These are phyloP conservation scores for Oscheius sp. DNA, from an alignment of 2,888 invertebrate species.

Conservation along the genomic window DNA sequence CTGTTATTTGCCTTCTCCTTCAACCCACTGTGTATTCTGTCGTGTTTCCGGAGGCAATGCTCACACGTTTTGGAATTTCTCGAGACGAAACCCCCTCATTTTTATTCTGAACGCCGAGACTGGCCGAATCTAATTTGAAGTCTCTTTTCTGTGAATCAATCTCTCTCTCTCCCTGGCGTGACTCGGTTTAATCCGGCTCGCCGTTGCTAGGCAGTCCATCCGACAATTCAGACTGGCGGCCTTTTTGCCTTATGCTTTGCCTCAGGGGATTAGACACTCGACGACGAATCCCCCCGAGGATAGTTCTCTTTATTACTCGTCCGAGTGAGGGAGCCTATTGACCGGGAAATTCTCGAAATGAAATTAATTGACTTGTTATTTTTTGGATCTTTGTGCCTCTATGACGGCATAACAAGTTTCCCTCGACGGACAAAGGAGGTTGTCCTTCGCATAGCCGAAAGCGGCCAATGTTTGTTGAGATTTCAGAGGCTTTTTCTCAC, in stretches of 20 bases:
- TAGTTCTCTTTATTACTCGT: neutral
- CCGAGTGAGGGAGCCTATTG: neutral
- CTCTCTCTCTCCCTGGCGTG: neutral
- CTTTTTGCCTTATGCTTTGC: neutral
- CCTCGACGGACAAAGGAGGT: neutral
- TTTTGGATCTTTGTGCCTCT: neutral
- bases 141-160: neutral
- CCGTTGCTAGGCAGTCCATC: slow-evolving; percentile 11
- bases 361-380: neutral
- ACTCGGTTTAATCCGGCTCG: too few species aligned
- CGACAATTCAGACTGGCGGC: neutral
- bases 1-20: neutral
- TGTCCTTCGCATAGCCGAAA: too few species aligned
- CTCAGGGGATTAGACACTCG: too few species aligned
- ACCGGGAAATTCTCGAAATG: neutral
- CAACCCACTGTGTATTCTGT: neutral
- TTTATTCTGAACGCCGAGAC: neutral
- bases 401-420: too few species aligned
- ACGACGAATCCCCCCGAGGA: too few species aligned
- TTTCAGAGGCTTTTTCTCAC: too few species aligned
- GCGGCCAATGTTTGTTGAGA: too few species aligned
- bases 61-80: neutral
- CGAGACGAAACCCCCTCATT: neutral
- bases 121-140: neutral
- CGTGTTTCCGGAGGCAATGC: neutral